Conservation (phyloP, 2,113 vertebrate genomes). For the Hymenochirus boettgeri region DNA sequence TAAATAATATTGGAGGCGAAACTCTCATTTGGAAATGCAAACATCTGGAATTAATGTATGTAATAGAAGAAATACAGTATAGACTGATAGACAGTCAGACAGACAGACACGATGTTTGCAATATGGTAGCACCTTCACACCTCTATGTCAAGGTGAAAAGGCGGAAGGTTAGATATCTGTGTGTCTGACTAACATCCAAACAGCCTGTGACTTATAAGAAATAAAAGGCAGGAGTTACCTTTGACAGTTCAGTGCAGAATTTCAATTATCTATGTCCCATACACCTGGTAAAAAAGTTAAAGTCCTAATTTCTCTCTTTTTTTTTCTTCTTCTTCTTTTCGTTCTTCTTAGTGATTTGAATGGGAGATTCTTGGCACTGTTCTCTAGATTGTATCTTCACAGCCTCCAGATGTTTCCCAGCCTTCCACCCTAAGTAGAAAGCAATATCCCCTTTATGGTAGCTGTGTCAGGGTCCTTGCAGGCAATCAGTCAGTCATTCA, state of each 20-base stretch:
- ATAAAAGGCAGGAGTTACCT: constrained; percentile 55
- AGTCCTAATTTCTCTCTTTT: constrained; percentile 13
- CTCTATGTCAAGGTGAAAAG: no score
- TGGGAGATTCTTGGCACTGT: constrained; percentile 50
- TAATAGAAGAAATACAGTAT: no score
- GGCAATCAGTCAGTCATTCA: constrained; percentile 48
- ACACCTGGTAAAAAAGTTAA: constrained; percentile 55
- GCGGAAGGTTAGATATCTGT: no score
- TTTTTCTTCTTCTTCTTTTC: constrained; percentile 8
- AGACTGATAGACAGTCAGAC: no score
- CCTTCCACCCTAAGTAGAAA: constrained; percentile 50
- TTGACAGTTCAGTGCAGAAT: constrained; percentile 59
- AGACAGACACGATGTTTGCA: no score
- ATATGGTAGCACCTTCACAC: no score
- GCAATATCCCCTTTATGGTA: constrained; percentile 56
- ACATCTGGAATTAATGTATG: no score
- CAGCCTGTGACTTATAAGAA: no score
- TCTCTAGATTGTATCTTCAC: constrained; percentile 48
- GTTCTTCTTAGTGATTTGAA: constrained; percentile 43
- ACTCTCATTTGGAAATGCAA: no score
- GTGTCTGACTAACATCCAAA: no score
- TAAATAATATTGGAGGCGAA: no score
- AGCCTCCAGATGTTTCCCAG: constrained; percentile 58
- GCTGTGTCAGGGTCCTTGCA: constrained; percentile 59
- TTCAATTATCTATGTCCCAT: constrained; percentile 64